phyloP scores from a whole-genome alignment of 2,888 invertebrate species.

The Yponomeuta evonymella region DNA sequence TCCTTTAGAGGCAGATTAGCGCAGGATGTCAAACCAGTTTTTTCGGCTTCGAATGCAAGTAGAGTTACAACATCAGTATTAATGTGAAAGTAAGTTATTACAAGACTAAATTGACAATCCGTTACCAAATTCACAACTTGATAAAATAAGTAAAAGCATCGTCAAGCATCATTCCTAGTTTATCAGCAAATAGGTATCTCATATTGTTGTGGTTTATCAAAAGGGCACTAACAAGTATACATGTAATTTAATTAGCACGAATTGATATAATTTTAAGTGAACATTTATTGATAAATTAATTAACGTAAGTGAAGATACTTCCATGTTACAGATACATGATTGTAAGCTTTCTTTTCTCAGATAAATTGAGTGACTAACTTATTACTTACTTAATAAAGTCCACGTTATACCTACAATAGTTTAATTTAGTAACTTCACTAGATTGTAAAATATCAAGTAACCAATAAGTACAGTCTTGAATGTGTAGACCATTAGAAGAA shows the following conservation, averaged over 20 bases:
- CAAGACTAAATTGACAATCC: not conserved
- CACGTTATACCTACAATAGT: no score
- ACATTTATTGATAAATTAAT: no score
- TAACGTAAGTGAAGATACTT: no score
- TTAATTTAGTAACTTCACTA: no score
- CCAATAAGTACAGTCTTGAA: not conserved
- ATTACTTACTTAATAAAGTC: no score
- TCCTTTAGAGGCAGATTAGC: not conserved
- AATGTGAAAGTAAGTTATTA: no score
- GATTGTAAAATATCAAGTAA: not conserved
- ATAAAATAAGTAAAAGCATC: not conserved
- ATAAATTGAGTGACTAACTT: no score
- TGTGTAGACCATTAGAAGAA: conserved; percentile 1
- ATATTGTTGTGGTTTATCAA: not conserved
- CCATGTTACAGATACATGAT: no score
- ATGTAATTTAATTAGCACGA: not conserved
- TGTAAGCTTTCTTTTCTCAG: no score
- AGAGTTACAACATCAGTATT: not conserved
- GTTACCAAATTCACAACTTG: not conserved
- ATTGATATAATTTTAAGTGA: no score
- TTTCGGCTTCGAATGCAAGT: not conserved
- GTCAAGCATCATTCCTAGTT: not conserved
- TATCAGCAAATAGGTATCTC: not conserved
- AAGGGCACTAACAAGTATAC: not conserved
- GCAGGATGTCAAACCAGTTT: not conserved